Evolutionary conservation across 1,140 invertebrate genomes (phyloP), one percentile per base, ranked within the genome.

Genomic region (Euschistus heros): DNA sequence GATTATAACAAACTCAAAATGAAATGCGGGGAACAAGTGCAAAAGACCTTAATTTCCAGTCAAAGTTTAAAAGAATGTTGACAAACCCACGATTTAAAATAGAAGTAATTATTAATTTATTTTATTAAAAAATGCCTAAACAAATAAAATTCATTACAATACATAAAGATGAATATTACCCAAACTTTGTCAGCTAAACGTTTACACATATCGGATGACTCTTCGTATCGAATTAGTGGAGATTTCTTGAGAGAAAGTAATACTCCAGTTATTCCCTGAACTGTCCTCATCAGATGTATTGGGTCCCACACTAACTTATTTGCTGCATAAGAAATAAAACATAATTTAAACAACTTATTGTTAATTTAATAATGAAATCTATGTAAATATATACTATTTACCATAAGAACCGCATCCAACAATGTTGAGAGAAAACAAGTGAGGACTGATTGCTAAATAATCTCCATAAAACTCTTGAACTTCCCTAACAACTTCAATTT

Each of bases 381-480:
- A 37, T 15, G n/a, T 20, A 4, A 62, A 46, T 13, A 42, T 8
- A 7, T 14, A 37, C 8, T 62, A 18, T 57, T 69, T 76, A 84
- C 83, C 80, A 74, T 81, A 75, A 69, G 83, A 80, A 70, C 83
- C 86, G 26, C 24, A 57, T 30, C 76, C 78, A 10, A 76, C 77
- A 59, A 90, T 82, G 66, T 85, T 86, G 52, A 90, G 76, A 0
- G 87, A 87, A 76, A 95, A 96, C 66, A 97, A 78, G 79, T 96
- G 92, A 15, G 91, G 86, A 76, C 87, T 91, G 8, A 98, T 84
- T 52, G 94, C 91, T 66, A 97, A 79, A 76, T 90, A 98, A 79
- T 98, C 95, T 8, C 89, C 93, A 79, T 94, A 97, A 75, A 92
- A 87, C 77, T 98, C 94, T 74, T 95, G 86, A 0, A 98, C 86